A percentile compares a stretch with the other conserved stretches of the same genome.
These are phyloP conservation scores for Amiota mariae DNA, from an alignment of 2,888 invertebrate genomes.

Conservation along the genomic window DNA sequence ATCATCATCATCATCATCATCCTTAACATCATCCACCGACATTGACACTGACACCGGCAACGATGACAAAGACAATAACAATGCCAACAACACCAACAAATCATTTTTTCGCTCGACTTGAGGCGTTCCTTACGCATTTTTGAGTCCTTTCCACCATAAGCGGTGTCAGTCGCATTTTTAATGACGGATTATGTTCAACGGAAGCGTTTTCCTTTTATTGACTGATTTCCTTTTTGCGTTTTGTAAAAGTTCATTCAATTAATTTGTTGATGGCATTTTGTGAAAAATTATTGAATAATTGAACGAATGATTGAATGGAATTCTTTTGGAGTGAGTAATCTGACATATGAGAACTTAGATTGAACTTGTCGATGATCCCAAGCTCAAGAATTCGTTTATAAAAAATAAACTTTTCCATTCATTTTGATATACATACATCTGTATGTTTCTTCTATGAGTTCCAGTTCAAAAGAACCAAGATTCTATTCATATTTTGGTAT, in stretches of 20 bases:
- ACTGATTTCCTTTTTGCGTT: slow-evolving; percentile 34
- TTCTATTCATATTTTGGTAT: no score
- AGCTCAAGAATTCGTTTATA: no score
- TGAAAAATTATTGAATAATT: slow-evolving; percentile 31
- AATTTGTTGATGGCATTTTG: slow-evolving; percentile 37
- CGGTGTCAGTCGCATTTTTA: slow-evolving; percentile 31
- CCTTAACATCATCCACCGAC: slow-evolving; percentile 9
- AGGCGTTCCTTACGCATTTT: slow-evolving; percentile 34
- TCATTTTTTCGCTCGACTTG: slow-evolving; percentile 51
- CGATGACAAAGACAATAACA: background rate
- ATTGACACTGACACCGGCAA: slow-evolving; percentile 16
- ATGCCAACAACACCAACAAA: slow-evolving; percentile 38
- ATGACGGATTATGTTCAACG: slow-evolving; percentile 30
- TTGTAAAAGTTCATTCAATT: slow-evolving; percentile 35
- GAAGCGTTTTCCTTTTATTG: slow-evolving; percentile 5
- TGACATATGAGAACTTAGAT: no score
- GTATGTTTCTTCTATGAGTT: no score
- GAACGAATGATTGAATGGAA: no score
- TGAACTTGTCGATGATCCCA: no score
- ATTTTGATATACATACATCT: no score
- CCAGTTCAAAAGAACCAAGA: no score
- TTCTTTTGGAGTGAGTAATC: no score
- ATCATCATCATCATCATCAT: background rate
- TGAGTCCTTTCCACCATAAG: background rate
- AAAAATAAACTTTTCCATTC: no score